Evolutionary conservation across 2,888 invertebrate species (phyloP).

Genomic region (Drosophila recens): DNA sequence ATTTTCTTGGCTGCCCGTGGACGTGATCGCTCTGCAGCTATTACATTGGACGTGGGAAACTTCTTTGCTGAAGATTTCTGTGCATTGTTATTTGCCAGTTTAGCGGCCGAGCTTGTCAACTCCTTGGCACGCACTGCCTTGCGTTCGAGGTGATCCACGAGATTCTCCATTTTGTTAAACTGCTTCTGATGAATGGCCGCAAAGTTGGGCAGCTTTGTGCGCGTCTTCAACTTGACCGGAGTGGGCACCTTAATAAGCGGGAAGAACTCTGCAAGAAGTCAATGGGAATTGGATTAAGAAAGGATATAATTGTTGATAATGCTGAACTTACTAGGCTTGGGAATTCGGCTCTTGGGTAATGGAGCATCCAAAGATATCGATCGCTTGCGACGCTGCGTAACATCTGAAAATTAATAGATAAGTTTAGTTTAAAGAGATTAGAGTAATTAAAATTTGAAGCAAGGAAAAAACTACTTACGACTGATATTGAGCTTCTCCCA

Average conservation of each 20-base stretch:
- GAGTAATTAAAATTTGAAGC: neutral
- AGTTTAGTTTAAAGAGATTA: neutral
- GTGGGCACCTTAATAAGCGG: slow-evolving; percentile 28
- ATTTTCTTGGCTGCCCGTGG: slow-evolving; percentile 61
- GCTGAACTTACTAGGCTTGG: slow-evolving; percentile 64
- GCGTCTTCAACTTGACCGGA: slow-evolving; percentile 65
- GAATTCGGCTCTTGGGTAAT: slow-evolving; percentile 60
- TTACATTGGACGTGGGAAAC: neutral
- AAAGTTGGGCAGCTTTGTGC: slow-evolving; percentile 89
- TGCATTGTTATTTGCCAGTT: slow-evolving; percentile 36
- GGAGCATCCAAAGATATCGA: slow-evolving; percentile 75
- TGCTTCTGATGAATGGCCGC: slow-evolving; percentile 88
- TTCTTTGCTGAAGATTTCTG: slow-evolving; percentile 37
- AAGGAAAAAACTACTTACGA: slow-evolving; percentile 52
- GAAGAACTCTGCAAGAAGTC: slow-evolving; percentile 26
- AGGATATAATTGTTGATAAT: too few species aligned
- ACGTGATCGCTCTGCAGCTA: slow-evolving; percentile 20
- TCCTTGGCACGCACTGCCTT: slow-evolving; percentile 84
- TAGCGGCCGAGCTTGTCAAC: slow-evolving; percentile 70
- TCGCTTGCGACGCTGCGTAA: slow-evolving; percentile 80
- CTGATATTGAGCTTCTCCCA: slow-evolving; percentile 33
- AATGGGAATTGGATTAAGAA: neutral
- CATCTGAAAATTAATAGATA: slow-evolving; percentile 56
- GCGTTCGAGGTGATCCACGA: slow-evolving; percentile 87
- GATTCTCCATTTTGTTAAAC: slow-evolving; percentile 89